A percentile compares a stretch with the other conserved stretches of the same genome.
Evolutionary conservation across 2,113 vertebrate genomes (phyloP).

Genomic region (Syngnathus typhle): DNA sequence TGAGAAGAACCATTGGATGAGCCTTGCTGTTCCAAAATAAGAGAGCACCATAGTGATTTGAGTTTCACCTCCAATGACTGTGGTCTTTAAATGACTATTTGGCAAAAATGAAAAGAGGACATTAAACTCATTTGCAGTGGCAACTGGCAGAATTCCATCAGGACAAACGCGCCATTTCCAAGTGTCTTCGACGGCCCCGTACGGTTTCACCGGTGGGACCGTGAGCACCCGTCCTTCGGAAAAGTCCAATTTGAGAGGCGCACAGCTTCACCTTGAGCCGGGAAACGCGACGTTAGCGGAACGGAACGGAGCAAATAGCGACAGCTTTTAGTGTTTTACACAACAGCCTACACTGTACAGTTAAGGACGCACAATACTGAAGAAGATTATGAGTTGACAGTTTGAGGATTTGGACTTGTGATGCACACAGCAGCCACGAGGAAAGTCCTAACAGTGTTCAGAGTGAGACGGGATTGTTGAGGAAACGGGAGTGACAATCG

Average conservation of each 20-base stretch:
- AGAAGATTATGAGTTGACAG: constrained; percentile 41
- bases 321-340: constrained; percentile 74
- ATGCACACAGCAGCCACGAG: constrained; percentile 16
- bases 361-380: constrained; percentile 56
- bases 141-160: constrained; percentile 1
- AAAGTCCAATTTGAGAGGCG: constrained; percentile 11
- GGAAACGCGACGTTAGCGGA: constrained; percentile 30
- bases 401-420: constrained; percentile 34
- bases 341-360: constrained; percentile 68
- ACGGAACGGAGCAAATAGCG: constrained; percentile 61
- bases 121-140: constrained; percentile 29
- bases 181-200: constrained; percentile 13
- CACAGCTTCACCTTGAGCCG: constrained; percentile 29
- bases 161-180: too few relatives aligned
- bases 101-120: constrained; percentile 15
- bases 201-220: constrained; percentile 50
- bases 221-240: constrained; percentile 37
- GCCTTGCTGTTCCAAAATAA: constrained; percentile 51
- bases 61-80: constrained; percentile 74
- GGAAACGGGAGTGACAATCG: constrained; percentile 41
- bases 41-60: constrained; percentile 44
- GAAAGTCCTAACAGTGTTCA: constrained; percentile 42
- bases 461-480: constrained; percentile 47
- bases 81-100: constrained; percentile 55
- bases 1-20: constrained; percentile 60